These are phyloP conservation scores for Glaucidium brasilianum DNA, from an alignment of 2,113 vertebrate genomes.

Conservation along the genomic window DNA sequence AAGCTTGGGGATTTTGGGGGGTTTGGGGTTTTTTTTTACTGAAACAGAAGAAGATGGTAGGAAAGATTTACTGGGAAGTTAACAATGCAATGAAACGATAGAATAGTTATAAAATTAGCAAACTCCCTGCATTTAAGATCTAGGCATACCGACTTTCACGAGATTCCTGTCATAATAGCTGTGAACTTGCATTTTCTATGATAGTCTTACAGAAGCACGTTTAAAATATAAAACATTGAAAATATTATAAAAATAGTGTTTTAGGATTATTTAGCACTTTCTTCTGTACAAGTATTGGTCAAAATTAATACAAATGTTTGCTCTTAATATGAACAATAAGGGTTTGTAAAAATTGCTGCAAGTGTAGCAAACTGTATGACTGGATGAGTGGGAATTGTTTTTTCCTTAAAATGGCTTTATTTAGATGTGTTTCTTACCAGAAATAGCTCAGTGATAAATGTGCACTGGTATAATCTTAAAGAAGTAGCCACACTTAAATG, in stretches of 20 bases:
- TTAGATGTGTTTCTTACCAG: neutral
- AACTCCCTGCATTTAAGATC: neutral
- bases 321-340: neutral
- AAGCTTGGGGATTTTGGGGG: neutral
- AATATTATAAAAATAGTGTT: fast-evolving
- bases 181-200: neutral
- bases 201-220: neutral
- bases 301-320: neutral
- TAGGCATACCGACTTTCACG: neutral
- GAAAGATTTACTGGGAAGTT: neutral
- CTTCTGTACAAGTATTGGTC: neutral
- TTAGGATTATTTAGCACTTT: neutral
- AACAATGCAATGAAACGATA: neutral
- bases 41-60: neutral
- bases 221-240: neutral
- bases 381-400: neutral
- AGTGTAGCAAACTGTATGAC: neutral
- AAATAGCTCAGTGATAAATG: neutral
- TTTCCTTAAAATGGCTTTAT: neutral
- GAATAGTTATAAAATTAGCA: neutral
- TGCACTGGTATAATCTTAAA: neutral
- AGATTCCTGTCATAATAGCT: neutral
- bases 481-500: neutral
- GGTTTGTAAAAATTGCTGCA: neutral
- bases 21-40: no score